Evolutionary conservation across 1,140 invertebrate species (phyloP).

Genomic region (Pseudomyrmex gracilis): DNA sequence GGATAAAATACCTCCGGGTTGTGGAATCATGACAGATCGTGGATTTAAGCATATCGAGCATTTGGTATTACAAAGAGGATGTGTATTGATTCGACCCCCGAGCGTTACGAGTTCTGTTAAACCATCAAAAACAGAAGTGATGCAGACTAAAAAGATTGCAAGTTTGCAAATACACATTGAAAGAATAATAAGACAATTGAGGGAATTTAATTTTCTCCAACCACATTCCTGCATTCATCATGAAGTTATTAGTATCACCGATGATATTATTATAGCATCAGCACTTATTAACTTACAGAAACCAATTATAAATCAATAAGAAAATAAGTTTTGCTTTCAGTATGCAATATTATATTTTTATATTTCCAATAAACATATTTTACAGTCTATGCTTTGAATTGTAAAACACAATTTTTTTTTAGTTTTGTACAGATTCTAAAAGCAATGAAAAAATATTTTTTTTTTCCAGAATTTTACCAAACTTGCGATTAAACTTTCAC

Average conservation of each 20-base stretch:
- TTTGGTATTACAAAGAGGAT: neutral
- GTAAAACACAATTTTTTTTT: neutral
- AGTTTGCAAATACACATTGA: conserved; percentile 9
- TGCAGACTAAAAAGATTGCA: conserved; percentile 1
- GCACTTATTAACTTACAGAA: conserved; percentile 9
- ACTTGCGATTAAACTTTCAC: neutral
- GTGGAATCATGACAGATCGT: neutral
- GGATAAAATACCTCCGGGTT: neutral
- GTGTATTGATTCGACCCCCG: neutral
- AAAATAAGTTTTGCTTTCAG: neutral
- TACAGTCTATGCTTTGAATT: no score
- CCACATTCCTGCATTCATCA: neutral
- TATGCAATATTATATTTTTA: no score
- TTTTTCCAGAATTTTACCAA: neutral
- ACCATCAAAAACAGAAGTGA: conserved; percentile 1
- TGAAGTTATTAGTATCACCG: neutral
- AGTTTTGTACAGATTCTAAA: conserved; percentile 3
- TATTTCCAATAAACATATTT: no score
- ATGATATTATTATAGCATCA: conserved; percentile 7
- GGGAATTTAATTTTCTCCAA: conserved; percentile 10
- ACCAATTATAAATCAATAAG: conserved; percentile 8
- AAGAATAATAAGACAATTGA: conserved; percentile 1
- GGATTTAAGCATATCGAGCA: conserved; percentile 1
- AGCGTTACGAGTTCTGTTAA: neutral
- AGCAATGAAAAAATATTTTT: neutral